Conservation (phyloP, 2,888 invertebrate species). For the Emesis russula region DNA sequence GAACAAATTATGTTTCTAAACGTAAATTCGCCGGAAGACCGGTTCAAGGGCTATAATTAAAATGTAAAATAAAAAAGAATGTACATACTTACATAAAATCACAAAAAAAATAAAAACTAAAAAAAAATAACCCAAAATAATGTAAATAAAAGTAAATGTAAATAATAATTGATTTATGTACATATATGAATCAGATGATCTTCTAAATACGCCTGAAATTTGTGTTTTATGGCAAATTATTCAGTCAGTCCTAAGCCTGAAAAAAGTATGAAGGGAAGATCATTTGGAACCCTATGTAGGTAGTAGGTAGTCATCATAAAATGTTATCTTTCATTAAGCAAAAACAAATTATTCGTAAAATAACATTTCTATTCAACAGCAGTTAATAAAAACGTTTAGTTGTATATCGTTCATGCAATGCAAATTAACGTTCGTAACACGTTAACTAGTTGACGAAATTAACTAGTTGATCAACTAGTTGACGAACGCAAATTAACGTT, state of each 20-base stretch:
- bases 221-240: no score
- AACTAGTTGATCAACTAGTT: neutral
- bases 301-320: no score
- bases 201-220: slow-evolving; percentile 31
- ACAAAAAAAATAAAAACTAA: neutral
- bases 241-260: slow-evolving; percentile 33
- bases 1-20: slow-evolving; percentile 33
- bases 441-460: neutral
- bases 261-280: slow-evolving; percentile 22
- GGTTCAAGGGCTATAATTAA: slow-evolving; percentile 17
- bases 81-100: slow-evolving; percentile 24
- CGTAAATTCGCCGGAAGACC: neutral
- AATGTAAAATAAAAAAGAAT: slow-evolving; percentile 6
- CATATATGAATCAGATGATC: slow-evolving; percentile 1
- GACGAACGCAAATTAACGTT: neutral
- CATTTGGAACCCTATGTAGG: neutral
- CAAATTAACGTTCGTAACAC: no score
- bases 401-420: no score
- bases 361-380: no score
- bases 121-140: neutral
- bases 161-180: slow-evolving; percentile 7
- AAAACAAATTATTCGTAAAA: no score
- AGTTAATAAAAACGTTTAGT: no score
- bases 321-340: neutral
- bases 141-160: slow-evolving; percentile 5